Evolutionary conservation across 2,888 invertebrate species (phyloP), one percentile per base, ranked within the genome.

Genomic region (Erebia aethiops): DNA sequence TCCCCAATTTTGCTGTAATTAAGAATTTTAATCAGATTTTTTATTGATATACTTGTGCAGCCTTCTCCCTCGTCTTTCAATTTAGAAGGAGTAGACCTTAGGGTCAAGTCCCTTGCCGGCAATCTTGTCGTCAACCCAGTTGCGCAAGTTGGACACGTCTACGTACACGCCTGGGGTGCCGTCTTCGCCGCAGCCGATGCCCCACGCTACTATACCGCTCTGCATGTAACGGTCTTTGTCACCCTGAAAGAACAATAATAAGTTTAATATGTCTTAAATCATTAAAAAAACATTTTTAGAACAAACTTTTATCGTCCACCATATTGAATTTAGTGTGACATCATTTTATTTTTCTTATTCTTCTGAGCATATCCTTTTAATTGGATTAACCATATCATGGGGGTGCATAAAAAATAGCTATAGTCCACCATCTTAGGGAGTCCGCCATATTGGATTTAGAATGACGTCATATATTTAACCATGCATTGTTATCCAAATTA

Each of bases 121-220:
- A 46, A 95, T 84, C 74, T 95, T 93, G 75, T 95, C 92, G 77
- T 95, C 95, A 73, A 98, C 95, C 97, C 97, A 97, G 13, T 88
- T 84, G 1, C 96, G 91, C 13, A 95, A 93, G 49, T 91, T 83
- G 0, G 95, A 92, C 1, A 97, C 94, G 82, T 96, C 78, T 3
- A 77, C 78, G 70, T 80, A 80, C 0, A 79, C 79, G 0, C 79
- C 79, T 0, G 79, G 79, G 8, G 76, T 75, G 0, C 76, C 74
- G 8, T 77, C 75, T 9, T 77, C 75, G 0, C 80, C 96, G 78
- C 97, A 97, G 0, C 95, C 95, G 75, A 97, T 95, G 16, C 97
- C 96, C 96, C 96, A 97, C 5, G 96, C 95, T 0, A 97, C 96
- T 35, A 96, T 95, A 5, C 96, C 96, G 41, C 74, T 80, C 70